Evolutionary conservation across 2,888 invertebrate species (phyloP), one percentile per base, ranked within the genome.

Genomic region (Sylvicola fuscatus): DNA sequence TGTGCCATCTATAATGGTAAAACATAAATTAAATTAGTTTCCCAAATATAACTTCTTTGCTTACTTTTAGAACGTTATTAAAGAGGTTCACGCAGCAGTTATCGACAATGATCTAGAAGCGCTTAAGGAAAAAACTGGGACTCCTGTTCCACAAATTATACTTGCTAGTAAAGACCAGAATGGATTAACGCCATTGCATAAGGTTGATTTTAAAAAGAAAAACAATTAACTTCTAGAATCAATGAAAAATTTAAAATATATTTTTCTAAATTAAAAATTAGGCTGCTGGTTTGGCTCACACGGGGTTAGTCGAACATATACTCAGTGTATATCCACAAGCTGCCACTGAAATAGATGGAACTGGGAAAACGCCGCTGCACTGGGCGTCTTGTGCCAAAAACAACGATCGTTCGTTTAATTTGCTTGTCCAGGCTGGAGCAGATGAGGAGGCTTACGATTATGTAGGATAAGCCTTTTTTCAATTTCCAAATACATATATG

Each of bases 1-100:
- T n/a, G 81, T 90, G n/a, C 92, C 92, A 8, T 80, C 81, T 52
- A 80, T 89, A 39, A 82, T 90, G 83, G 90, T 87, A 52, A 10
- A 15, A 14, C 4, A 15, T 12, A 12, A 11, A n/a, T 33, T n/a
- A 8, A 33, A 3, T 14, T 37, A n/a, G 6, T 32, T 31, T 21
- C 11, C 3, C 36, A 33, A 14, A 21, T 27, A 31, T 17, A 32
- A 2, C 28, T n/a, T 36, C n/a, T 3, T 37, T 31, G 16, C 28
- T 34, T 59, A 12, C 12, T 15, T 59, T 17, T 58, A 87, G 84
- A 79, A 79, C 36, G 69, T 79, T 8, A 79, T 87, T 40, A 76
- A 74, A 44, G 82, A 82, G 37, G 70, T 86, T 15, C 89, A 90
- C 53, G 64, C 67, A 34, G 71, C 82, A 2, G 79, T 79, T 2